These are phyloP conservation scores for Cromileptes altivelis DNA, from an alignment of 2,113 vertebrate genomes.

Conservation along the genomic window DNA sequence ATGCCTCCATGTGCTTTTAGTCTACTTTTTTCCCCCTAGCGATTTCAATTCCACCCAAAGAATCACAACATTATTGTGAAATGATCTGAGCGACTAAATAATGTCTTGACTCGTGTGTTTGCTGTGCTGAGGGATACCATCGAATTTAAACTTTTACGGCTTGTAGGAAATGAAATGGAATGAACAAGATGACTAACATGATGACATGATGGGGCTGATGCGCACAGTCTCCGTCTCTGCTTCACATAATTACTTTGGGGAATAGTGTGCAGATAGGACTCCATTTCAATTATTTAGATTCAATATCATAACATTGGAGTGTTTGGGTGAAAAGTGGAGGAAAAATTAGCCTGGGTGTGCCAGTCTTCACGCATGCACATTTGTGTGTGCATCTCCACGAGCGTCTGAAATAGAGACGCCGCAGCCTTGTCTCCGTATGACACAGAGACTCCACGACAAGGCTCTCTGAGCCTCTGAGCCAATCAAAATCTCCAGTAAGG, in stretches of 20 bases:
- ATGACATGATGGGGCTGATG: constrained; percentile 40
- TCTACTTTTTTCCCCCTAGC: not conserved
- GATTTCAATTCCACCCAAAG: constrained; percentile 22
- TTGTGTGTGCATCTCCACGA: constrained; percentile 3
- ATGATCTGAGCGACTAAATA: constrained; percentile 45
- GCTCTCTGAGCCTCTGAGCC: constrained; percentile 47
- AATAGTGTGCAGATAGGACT: constrained; percentile 40
- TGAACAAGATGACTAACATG: constrained; percentile 34
- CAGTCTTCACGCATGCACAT: constrained; percentile 12
- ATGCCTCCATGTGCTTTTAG: constrained; percentile 1
- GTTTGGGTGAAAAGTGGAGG: constrained; percentile 12
- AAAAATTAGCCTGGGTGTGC: constrained; percentile 1
- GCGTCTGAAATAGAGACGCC: constrained; percentile 36
- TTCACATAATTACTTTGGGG: constrained; percentile 48
- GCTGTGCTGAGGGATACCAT: constrained; percentile 11
- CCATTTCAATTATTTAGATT: constrained; percentile 39
- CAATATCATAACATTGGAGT: constrained; percentile 11
- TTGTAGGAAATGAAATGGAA: constrained; percentile 47
- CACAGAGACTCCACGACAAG: constrained; percentile 51
- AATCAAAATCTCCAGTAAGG: constrained; percentile 53
- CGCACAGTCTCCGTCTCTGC: constrained; percentile 33
- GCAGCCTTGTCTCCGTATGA: constrained; percentile 47
- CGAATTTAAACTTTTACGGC: constrained; percentile 17
- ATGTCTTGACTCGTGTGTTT: constrained; percentile 22
- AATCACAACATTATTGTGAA: constrained; percentile 37